Evolutionary conservation across 2,113 vertebrate genomes (phyloP), one percentile per base, ranked within the genome.

Genomic region (Copsychus sechellarum): DNA sequence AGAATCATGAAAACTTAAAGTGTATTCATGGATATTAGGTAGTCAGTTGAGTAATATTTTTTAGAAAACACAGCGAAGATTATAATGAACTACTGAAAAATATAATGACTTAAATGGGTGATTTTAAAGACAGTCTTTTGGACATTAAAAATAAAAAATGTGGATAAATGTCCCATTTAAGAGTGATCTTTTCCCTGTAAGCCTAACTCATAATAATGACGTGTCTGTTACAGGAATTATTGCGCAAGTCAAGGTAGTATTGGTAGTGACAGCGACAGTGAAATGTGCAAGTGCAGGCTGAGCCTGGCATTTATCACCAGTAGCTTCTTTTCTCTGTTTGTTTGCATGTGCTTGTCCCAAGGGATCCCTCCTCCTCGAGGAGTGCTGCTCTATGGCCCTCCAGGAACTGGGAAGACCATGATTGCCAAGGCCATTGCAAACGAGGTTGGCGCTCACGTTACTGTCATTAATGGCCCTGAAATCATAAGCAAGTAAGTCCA

Each of bases 381-480:
- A 43, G 98, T 99, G 23, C 97, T 99, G 5, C 96, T 99, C 5
- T 99, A 99, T 15, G 99, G 99, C 5, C 99, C 99, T 24, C 99
- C 99, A 0, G 99, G 99, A 36, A 99, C 99, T 3, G 99, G 99
- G 36, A 99, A 99, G 96, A 99, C 99, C 4, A 98, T 99, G 98
- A 99, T 99, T 88, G 99, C 99, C 83, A 98, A 98, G 96, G 99
- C 99, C 78, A 95, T 99, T 29, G 99, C 99, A 87, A 99, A 98
- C 69, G 99, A 99, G 97, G 97, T 99, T 16, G 98, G 99, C 28
- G 99, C 99, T 85, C 98, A 99, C 14, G 97, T 99, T 97, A 98
- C 96, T 0, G 98, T 99, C 50, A 99, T 99, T 97, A 99, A 99
- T 22, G 99, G 99, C 31, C 99, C 99, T 31, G 99, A 99, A 98